These are phyloP conservation scores for Megaceryle alcyon DNA, from an alignment of 2,797 vertebrate genomes.

Conservation along the genomic window DNA sequence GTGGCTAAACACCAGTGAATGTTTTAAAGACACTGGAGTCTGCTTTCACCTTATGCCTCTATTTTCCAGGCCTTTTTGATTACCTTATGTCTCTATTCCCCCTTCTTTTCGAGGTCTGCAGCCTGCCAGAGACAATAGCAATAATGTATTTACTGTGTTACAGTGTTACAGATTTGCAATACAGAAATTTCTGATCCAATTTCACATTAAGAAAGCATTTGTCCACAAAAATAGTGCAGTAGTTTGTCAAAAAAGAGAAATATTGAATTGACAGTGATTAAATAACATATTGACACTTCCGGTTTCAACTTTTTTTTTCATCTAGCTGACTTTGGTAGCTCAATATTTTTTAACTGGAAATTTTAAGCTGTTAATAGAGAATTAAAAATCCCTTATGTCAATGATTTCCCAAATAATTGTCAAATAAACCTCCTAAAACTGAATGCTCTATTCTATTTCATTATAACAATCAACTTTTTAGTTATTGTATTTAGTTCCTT, in stretches of 20 bases:
- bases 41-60: background rate
- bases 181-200: background rate
- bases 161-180: background rate
- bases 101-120: background rate
- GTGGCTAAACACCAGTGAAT: background rate
- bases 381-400: background rate
- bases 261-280: background rate
- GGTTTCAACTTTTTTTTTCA: background rate
- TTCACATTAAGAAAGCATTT: background rate
- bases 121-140: background rate
- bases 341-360: background rate
- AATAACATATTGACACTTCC: background rate
- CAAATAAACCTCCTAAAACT: background rate
- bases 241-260: background rate
- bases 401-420: background rate
- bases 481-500: background rate
- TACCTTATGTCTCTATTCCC: background rate
- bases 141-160: background rate
- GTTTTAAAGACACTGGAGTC: background rate
- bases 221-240: background rate
- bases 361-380: background rate
- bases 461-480: background rate
- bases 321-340: background rate
- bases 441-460: background rate
- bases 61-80: background rate